phyloP scores from a whole-genome alignment of 2,888 invertebrate genomes.

The Poecilus cupreus region DNA sequence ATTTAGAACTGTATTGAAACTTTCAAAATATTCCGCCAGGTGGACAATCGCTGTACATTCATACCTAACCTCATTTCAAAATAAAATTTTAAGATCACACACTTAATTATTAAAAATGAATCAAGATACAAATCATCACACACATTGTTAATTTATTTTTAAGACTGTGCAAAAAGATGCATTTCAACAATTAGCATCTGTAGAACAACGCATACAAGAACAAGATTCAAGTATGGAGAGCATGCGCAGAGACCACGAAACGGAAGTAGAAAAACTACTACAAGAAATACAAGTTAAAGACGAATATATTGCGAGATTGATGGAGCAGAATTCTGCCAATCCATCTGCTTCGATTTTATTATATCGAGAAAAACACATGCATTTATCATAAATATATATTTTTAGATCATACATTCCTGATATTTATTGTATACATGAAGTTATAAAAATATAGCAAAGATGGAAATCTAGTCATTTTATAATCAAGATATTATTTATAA shows the following conservation, averaged over 20 bases:
- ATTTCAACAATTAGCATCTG: constrained; percentile 74
- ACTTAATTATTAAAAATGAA: no score
- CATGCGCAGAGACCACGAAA: constrained; percentile 73
- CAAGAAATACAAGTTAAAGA: constrained; percentile 73
- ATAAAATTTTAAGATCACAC: no score
- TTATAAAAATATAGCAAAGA: background rate
- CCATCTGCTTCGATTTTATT: constrained; percentile 68
- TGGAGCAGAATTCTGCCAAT: constrained; percentile 65
- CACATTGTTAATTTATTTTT: constrained; percentile 12
- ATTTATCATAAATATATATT: constrained; percentile 15
- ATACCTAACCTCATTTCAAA: no score
- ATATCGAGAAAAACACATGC: constrained; percentile 68
- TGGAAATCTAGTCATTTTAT: constrained; percentile 7
- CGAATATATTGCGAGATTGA: constrained; percentile 68
- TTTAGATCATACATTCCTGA: background rate
- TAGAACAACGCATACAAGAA: constrained; percentile 74
- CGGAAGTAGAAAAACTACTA: constrained; percentile 72
- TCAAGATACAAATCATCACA: no score
- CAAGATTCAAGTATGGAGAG: constrained; percentile 72
- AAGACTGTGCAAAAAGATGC: constrained; percentile 75
- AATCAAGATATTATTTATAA: constrained; percentile 1
- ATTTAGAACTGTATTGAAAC: no score
- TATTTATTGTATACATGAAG: background rate
- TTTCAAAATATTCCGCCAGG: no score
- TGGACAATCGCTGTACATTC: no score